Evolutionary conservation across 2,797 vertebrate genomes (phyloP).

Genomic region (Cossypha caffra): DNA sequence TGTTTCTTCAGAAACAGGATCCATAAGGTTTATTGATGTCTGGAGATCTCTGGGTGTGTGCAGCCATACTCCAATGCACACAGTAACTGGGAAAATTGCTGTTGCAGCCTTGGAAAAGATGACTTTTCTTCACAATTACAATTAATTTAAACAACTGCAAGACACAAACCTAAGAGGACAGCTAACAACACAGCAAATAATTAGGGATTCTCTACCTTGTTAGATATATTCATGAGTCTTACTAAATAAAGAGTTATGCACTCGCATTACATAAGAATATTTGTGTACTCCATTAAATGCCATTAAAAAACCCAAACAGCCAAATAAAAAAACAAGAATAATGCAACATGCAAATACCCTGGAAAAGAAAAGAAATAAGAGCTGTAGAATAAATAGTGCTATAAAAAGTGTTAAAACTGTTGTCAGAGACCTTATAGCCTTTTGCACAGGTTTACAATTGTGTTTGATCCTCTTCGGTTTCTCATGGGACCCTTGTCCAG

Average conservation of each 20-base stretch:
- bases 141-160: neutral
- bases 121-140: neutral
- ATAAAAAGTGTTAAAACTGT: neutral
- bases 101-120: neutral
- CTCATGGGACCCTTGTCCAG: neutral
- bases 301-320: neutral
- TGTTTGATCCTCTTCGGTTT: slow-evolving; percentile 5
- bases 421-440: neutral
- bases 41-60: neutral
- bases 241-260: neutral
- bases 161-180: neutral
- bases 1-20: neutral
- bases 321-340: neutral
- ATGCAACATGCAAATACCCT: neutral
- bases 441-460: neutral
- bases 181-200: neutral
- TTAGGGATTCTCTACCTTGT: neutral
- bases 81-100: neutral
- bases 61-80: neutral
- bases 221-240: neutral
- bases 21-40: neutral
- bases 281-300: neutral
- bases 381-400: neutral
- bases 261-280: neutral
- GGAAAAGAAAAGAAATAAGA: neutral